A percentile compares a stretch with the other conserved stretches of the same genome.
Evolutionary conservation across 2,113 vertebrate genomes (phyloP).

Genomic region (Cyprinodon variegatus): DNA sequence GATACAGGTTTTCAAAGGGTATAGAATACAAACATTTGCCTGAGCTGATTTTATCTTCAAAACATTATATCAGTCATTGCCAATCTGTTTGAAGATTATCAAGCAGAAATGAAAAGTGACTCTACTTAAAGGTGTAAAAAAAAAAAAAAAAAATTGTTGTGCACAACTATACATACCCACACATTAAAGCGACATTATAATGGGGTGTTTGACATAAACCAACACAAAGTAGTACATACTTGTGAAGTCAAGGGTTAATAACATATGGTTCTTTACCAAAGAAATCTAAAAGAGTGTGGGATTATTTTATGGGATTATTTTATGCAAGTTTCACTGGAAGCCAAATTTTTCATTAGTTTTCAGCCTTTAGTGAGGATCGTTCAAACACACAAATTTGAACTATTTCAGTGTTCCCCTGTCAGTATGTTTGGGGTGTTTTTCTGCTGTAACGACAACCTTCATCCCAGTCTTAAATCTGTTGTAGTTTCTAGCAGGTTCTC

Average conservation of each 20-base stretch:
- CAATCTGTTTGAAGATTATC: conserved; percentile 35
- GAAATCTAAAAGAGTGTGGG: not conserved
- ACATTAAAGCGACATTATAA: not conserved
- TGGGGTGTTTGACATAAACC: not conserved
- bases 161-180: not conserved
- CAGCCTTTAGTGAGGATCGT: not conserved
- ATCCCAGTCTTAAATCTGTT: too few species aligned
- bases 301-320: too few species aligned
- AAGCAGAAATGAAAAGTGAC: conserved; percentile 4
- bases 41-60: conserved; percentile 27
- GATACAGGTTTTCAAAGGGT: conserved; percentile 22
- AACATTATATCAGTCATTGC: conserved; percentile 15
- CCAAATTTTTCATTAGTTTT: not conserved
- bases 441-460: too few species aligned
- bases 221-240: not conserved
- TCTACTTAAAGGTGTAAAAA: not conserved
- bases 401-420: not conserved
- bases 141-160: not conserved
- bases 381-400: not conserved
- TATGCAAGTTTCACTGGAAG: not conserved
- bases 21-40: conserved; percentile 49
- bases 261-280: not conserved
- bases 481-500: too few species aligned
- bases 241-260: not conserved
- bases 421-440: too few species aligned